These are phyloP conservation scores for Drosophila pallidifrons DNA, from an alignment of 1,140 invertebrate species.

Conservation along the genomic window DNA sequence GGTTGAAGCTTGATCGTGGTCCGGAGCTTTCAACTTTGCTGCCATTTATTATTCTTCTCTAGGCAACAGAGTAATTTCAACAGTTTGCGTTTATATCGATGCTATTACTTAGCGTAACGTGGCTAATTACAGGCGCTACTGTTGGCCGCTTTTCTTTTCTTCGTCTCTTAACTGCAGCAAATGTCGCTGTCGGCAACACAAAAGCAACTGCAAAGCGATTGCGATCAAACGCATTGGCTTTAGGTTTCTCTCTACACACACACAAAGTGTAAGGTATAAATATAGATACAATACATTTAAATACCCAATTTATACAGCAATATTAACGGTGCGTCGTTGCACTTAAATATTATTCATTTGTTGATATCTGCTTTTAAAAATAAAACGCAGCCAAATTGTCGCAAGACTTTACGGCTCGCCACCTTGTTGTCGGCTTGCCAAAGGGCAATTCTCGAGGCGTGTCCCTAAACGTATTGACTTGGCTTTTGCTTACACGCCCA, in stretches of 20 bases:
- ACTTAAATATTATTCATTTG: slow-evolving; percentile 21
- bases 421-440: background rate
- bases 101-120: slow-evolving; percentile 50
- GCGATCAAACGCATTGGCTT: background rate
- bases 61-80: slow-evolving; percentile 50
- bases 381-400: slow-evolving; percentile 30
- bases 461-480: slow-evolving; percentile 11
- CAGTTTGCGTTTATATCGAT: slow-evolving; percentile 29
- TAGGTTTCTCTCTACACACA: slow-evolving; percentile 14
- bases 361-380: slow-evolving; percentile 36
- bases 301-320: slow-evolving; percentile 10
- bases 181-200: slow-evolving; percentile 23
- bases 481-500: slow-evolving; percentile 9
- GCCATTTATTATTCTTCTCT: slow-evolving; percentile 5
- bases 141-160: background rate
- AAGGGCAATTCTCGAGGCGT: slow-evolving; percentile 18
- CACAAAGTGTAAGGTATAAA: background rate
- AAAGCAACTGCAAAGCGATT: slow-evolving; percentile 22
- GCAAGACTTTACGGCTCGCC: background rate
- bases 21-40: slow-evolving; percentile 33
- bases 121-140: slow-evolving; percentile 53
- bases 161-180: slow-evolving; percentile 14
- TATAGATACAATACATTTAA: too few species aligned
- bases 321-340: slow-evolving; percentile 25
- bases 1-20: slow-evolving; percentile 50